A percentile compares a stretch with the other conserved stretches of the same genome.
Conservation (phyloP, 2,888 invertebrate genomes). For the Andricus curvator region DNA sequence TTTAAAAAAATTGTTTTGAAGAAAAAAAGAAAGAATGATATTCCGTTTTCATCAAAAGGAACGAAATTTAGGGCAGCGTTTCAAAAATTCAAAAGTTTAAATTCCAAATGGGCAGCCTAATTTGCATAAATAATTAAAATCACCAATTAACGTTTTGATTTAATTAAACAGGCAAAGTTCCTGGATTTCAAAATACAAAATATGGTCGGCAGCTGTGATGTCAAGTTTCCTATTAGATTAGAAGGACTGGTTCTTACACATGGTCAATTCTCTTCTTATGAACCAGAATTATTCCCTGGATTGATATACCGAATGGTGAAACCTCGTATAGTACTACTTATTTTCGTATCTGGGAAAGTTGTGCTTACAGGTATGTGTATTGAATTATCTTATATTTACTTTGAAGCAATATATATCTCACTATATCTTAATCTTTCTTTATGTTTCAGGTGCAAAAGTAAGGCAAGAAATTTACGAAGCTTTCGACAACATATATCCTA, state of each 20-base stretch:
- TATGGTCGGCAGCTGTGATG: constrained; percentile 88
- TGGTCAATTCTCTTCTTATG: constrained; percentile 89
- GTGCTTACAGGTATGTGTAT: constrained; percentile 87
- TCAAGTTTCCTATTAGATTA: constrained; percentile 90
- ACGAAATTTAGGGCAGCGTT: too few species aligned
- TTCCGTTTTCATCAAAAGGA: too few species aligned
- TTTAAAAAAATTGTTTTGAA: too few species aligned
- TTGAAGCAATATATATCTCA: constrained; percentile 1
- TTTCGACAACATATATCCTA: constrained; percentile 97
- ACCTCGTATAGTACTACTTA: constrained; percentile 95
- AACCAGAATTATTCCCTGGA: constrained; percentile 99
- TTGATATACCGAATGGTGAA: constrained; percentile 99
- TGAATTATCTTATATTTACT: not conserved
- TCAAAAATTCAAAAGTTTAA: too few species aligned
- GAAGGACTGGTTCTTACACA: constrained; percentile 91
- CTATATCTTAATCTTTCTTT: constrained; percentile 23
- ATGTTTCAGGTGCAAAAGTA: constrained; percentile 89
- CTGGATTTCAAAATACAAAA: constrained; percentile 81
- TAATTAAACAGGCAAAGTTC: constrained; percentile 83
- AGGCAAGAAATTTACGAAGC: constrained; percentile 96
- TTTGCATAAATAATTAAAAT: too few species aligned
- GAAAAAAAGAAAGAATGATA: too few species aligned
- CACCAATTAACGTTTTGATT: not conserved
- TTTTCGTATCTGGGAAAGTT: constrained; percentile 99
- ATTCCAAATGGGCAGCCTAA: too few species aligned